Conservation (phyloP, 2,797 vertebrate genomes). For the Vultur gryphus region DNA sequence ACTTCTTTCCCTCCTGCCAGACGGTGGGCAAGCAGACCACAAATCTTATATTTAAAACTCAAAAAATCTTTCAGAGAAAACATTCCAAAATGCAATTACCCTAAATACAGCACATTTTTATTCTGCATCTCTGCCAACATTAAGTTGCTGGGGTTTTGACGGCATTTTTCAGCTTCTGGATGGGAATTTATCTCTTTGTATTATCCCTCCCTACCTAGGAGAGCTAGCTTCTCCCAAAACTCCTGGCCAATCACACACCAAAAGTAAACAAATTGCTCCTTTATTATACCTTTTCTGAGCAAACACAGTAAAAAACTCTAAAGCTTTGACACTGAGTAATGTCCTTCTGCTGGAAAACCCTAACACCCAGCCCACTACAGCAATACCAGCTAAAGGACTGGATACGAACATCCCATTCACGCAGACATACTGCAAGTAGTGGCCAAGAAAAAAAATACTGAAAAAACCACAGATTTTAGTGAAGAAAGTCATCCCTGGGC, state of each 20-base stretch:
- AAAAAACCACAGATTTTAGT: neutral
- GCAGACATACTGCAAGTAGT: fast-evolving
- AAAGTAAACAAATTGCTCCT: neutral
- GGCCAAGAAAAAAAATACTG: neutral
- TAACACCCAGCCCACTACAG: neutral
- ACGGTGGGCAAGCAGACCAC: neutral
- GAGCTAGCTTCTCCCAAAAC: neutral
- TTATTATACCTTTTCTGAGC: neutral
- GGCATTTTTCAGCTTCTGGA: neutral
- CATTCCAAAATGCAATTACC: neutral
- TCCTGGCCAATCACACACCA: neutral
- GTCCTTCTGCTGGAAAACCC: neutral
- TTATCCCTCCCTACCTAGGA: neutral
- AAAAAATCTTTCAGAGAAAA: neutral
- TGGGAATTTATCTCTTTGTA: neutral
- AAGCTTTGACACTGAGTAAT: neutral
- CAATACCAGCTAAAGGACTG: neutral
- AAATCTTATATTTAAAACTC: neutral
- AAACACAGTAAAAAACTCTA: neutral
- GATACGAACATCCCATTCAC: neutral
- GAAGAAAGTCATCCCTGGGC: neutral
- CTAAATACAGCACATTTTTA: neutral
- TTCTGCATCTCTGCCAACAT: neutral
- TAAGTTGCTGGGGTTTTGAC: neutral
- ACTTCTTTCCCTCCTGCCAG: neutral